Evolutionary conservation across 2,888 invertebrate genomes (phyloP), one percentile per base, ranked within the genome.

Genomic region (Mythimna lalbum): DNA sequence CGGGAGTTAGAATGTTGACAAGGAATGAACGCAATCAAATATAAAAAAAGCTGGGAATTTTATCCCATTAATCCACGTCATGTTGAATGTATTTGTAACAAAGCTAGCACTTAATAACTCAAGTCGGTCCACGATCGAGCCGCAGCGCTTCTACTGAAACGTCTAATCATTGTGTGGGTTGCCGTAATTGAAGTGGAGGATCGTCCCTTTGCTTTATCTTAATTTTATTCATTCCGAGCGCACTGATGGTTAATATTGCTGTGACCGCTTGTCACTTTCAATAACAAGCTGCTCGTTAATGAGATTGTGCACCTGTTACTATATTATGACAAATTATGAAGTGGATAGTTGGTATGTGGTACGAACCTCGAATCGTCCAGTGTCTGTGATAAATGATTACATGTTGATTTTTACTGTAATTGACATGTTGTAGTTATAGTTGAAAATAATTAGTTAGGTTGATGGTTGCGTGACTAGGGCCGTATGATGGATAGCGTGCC

Each of bases 101-200:
- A 93, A 93, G 93, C 92, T 92, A 92, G 91, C 93, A 92, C 94
- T 94, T 94, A 94, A 94, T 94, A 95, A 93, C 90, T 93, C 91
- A 91, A 91, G 91, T 91, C 86, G 86, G 86, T 84, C 87, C 87
- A 89, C 89, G 91, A 93, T 92, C 90, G 91, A 89, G 91, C 86
- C 89, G 85, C 89, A 89, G 89, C 88, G 89, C 90, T 89, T 86
- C 91, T 87, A 92, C 92, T 94, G 93, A 92, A 94, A 92, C 92
- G 92, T 94, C 94, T 95, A 94, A 95, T 95, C 93, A 94, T 93
- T 93, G 94, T 94, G 95, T 94, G 94, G 94, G 95, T 90, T 90
- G 94, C 87, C 89, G 92, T 94, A 94, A 94, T 95, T 95, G 94
- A 93, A 94, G 93, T 91, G 88, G 91, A 89, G 92, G 90, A 92